Base-by-base conservation (phyloP, 2,797 vertebrate genomes). In the Anguilla pacifica region DNA sequence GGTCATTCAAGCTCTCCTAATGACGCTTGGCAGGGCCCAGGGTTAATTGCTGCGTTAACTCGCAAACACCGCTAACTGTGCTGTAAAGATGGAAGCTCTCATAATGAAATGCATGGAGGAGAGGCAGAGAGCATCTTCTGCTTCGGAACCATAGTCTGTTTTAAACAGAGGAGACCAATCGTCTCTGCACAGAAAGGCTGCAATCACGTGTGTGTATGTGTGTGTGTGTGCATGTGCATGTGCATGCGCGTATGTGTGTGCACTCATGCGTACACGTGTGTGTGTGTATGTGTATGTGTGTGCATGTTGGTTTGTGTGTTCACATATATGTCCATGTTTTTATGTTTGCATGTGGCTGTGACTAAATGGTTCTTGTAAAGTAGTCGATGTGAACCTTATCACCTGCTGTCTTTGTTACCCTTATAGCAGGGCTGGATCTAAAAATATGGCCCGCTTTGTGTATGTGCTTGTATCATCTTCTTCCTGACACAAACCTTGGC, bases 1-100 rank as follows among this genome's bases (percentile, higher is more conserved):
- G 13, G 83, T 84, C 70, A 35, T 87, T 85, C 83, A 39, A 87
- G 83, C 61, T 70, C 81, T 88, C 64, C 89, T 92, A 92, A 92
- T 91, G 91, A 93, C 90, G 91, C 94, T 93, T 92, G 92, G 90
- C 89, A 87, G 91, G 92, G 92, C 89, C 92, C 89, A 55, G 61
- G 93, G 93, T 94, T 94, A 93, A 95, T 94, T 93, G 91, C 88
- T 15, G 90, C 92, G 93, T 94, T 93, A 94, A 91, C 92, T 89
- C 91, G 87, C 87, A 85, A 88, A 88, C 43, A 87, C 70, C 17
- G 83, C 87, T 81, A 85, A 79, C 86, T 39, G 67, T 49, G 28
- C 67, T 59, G 57, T 25, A 7, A 49, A 84, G 61, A 83, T 84
- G 86, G 55, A 74, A 67, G 64, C 55, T 19, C 81, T 43, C 31